Percentiles rank a stretch among this genome's conserved stretches.
Conservation (phyloP, 2,797 vertebrate genomes). For the Fringilla coelebs region DNA sequence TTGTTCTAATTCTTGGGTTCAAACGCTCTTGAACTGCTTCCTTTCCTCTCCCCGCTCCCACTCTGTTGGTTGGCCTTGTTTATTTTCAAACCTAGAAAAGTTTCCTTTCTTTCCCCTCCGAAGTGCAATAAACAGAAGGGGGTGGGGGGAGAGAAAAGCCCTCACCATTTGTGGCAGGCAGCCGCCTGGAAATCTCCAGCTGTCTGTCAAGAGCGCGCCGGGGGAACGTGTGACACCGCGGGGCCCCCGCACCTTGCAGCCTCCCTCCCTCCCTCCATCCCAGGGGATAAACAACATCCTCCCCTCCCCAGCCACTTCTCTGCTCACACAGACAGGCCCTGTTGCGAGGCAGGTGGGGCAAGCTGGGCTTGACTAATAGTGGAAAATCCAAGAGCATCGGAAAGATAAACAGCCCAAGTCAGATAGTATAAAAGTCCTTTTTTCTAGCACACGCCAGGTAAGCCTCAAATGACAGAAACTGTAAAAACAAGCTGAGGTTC, state of each 20-base stretch:
- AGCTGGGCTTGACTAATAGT: conserved; percentile 63
- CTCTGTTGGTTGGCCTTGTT: conserved; percentile 13
- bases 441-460: conserved; percentile 75
- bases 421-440: conserved; percentile 80
- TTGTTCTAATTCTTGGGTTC: conserved; percentile 13
- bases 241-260: conserved; percentile 14
- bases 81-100: conserved; percentile 53
- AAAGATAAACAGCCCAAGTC: conserved; percentile 76
- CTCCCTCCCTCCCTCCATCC: background rate
- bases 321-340: conserved; percentile 66
- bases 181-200: conserved; percentile 38
- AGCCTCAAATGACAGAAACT: conserved; percentile 75
- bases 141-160: background rate
- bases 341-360: conserved; percentile 67
- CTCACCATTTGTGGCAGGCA: conserved; percentile 5
- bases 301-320: background rate
- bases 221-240: background rate
- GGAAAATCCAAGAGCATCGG: conserved; percentile 74
- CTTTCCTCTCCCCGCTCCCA: fast-evolving
- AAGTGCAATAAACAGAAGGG: conserved; percentile 17
- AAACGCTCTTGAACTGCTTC: conserved; percentile 22
- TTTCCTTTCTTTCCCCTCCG: conserved; percentile 32
- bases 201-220: background rate
- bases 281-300: conserved; percentile 10
- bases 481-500: conserved; percentile 72